Percentiles rank a stretch among this genome's conserved stretches.
Evolutionary conservation across 1,140 invertebrate species (phyloP).

Genomic region (Aethina tumida): DNA sequence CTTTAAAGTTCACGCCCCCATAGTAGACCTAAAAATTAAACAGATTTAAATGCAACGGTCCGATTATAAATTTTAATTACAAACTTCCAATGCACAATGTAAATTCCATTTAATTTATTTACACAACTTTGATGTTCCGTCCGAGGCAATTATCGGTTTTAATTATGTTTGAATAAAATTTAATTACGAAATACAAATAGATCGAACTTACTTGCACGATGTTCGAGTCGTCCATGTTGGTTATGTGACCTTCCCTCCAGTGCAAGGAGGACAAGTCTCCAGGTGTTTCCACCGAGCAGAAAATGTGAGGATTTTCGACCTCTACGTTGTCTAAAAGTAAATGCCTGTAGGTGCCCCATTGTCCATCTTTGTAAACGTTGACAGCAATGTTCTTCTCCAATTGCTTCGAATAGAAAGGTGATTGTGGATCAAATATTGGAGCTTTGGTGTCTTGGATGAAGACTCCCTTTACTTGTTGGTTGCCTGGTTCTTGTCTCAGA

Average conservation of each 20-base stretch:
- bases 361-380: slow-evolving; percentile 52
- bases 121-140: too few species aligned
- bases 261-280: slow-evolving; percentile 77
- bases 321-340: slow-evolving; percentile 25
- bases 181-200: too few species aligned
- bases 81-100: too few species aligned
- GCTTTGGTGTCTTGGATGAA: slow-evolving; percentile 33
- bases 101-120: too few species aligned
- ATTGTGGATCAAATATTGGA: slow-evolving; percentile 50
- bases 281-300: slow-evolving; percentile 62
- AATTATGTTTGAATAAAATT: too few species aligned
- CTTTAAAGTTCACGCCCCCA: slow-evolving; percentile 62
- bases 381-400: slow-evolving; percentile 50
- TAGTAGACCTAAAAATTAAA: slow-evolving; percentile 47
- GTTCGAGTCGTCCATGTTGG: too few species aligned
- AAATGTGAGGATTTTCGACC: slow-evolving; percentile 53
- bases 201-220: too few species aligned
- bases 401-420: slow-evolving; percentile 51
- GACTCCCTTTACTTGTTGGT: background rate
- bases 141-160: too few species aligned
- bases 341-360: slow-evolving; percentile 53
- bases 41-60: too few species aligned
- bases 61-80: too few species aligned
- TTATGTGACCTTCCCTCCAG: slow-evolving; percentile 64
- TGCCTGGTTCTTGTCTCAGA: slow-evolving; percentile 1